phyloP scores from a whole-genome alignment of 1,140 invertebrate species.

The Teleogryllus occipitalis region DNA sequence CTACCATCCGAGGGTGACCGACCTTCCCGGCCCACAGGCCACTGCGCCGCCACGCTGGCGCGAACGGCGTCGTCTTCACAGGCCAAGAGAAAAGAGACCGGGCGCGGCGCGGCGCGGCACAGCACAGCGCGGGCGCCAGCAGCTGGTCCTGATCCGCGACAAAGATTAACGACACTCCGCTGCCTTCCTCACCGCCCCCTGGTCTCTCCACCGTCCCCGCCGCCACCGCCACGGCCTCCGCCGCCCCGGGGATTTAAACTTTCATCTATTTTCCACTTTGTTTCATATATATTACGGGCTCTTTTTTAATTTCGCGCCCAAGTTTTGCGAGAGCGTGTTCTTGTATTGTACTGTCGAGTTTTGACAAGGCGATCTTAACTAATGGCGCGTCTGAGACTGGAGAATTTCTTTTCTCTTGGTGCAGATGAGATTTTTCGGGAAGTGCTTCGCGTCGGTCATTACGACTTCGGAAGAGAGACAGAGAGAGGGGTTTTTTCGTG shows the following conservation, averaged over 20 bases:
- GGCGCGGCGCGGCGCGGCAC: too few species aligned
- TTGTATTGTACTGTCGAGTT: conserved; percentile 1
- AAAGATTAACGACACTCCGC: not conserved
- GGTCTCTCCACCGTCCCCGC: not conserved
- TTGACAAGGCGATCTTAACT: not conserved
- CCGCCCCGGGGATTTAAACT: not conserved
- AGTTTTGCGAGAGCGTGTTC: not conserved
- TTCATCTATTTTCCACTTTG: conserved; percentile 5
- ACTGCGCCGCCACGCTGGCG: too few species aligned
- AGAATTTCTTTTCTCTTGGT: not conserved
- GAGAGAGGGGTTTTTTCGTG: not conserved
- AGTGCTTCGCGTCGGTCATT: not conserved
- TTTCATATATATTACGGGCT: conserved; percentile 1
- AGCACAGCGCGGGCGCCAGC: not conserved
- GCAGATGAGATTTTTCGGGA: not conserved
- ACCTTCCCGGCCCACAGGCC: too few species aligned
- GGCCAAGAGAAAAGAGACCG: too few species aligned
- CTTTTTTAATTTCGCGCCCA: not conserved
- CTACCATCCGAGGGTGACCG: too few species aligned
- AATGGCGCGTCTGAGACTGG: not conserved
- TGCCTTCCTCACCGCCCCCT: not conserved
- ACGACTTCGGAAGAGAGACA: not conserved
- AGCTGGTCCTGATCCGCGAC: not conserved
- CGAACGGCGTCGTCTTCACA: too few species aligned
- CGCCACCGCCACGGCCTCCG: too few species aligned